phyloP scores from a whole-genome alignment of 2,888 invertebrate species.

The Rhingia campestris region DNA sequence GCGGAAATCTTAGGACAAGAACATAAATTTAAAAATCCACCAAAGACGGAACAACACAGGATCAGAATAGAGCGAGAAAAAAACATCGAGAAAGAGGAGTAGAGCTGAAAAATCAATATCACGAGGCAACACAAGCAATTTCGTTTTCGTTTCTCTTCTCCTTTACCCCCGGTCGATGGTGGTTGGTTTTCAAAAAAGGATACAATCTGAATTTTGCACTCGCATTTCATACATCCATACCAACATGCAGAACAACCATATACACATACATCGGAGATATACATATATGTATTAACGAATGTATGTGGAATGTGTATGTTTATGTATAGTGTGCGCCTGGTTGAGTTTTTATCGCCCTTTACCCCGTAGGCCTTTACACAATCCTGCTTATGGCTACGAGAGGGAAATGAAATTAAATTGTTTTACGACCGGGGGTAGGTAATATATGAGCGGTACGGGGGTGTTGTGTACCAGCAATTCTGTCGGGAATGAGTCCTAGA shows the following conservation, averaged over 20 bases:
- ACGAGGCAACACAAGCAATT: constrained; percentile 67
- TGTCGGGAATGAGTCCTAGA: constrained; percentile 49
- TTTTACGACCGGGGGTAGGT: constrained; percentile 71
- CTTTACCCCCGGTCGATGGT: constrained; percentile 26
- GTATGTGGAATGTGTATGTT: constrained; percentile 43
- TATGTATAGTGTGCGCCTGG: constrained; percentile 59
- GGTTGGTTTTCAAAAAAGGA: constrained; percentile 71
- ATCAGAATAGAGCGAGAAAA: constrained; percentile 51
- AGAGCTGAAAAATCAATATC: constrained; percentile 67
- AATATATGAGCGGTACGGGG: constrained; percentile 56
- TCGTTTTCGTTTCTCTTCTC: constrained; percentile 72
- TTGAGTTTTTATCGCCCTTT: constrained; percentile 60
- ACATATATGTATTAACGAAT: constrained; percentile 22
- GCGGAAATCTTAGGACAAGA: constrained; percentile 40
- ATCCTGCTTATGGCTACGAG: constrained; percentile 60
- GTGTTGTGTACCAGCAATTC: constrained; percentile 23
- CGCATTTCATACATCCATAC: constrained; percentile 43
- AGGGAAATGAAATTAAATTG: constrained; percentile 75
- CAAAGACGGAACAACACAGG: constrained; percentile 10
- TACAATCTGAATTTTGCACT: constrained; percentile 74
- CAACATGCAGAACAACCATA: constrained; percentile 31
- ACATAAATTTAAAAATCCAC: constrained; percentile 21
- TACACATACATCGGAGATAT: constrained; percentile 33
- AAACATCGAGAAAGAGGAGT: constrained; percentile 52
- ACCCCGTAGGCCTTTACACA: constrained; percentile 17